Evolutionary conservation across 1,140 invertebrate species (phyloP).

Genomic region (Luehdorfia chinensis): DNA sequence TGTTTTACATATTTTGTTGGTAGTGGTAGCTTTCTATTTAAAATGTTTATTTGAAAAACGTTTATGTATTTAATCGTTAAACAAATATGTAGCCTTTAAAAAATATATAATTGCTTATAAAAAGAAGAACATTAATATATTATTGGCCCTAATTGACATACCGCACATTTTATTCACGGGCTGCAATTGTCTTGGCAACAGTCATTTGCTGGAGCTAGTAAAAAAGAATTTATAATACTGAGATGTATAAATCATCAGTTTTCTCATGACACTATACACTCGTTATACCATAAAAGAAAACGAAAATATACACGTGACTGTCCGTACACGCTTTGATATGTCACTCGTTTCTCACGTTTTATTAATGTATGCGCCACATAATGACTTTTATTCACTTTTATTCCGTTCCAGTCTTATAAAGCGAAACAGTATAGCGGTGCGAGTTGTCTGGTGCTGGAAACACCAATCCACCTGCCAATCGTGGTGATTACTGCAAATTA

Average conservation of each 20-base stretch:
- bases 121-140: slow-evolving; percentile 8
- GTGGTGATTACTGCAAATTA: too few species aligned
- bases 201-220: slow-evolving; percentile 1
- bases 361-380: slow-evolving; percentile 30
- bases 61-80: background rate
- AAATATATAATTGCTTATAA: slow-evolving; percentile 1
- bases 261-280: slow-evolving; percentile 31
- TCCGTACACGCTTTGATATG: slow-evolving; percentile 45
- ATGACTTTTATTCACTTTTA: slow-evolving; percentile 8
- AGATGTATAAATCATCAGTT: too few species aligned
- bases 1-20: too few species aligned
- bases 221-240: slow-evolving; percentile 5
- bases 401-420: too few species aligned
- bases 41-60: too few species aligned
- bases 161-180: background rate
- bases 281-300: slow-evolving; percentile 41
- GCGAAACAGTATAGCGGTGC: too few species aligned
- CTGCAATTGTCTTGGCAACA: slow-evolving; percentile 10
- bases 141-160: slow-evolving; percentile 9
- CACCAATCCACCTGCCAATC: too few species aligned
- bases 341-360: slow-evolving; percentile 66
- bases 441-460: too few species aligned
- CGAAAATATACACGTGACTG: slow-evolving; percentile 41
- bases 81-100: slow-evolving; percentile 6
- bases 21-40: too few species aligned